A percentile compares a stretch with the other conserved stretches of the same genome.
These are phyloP conservation scores for Egretta garzetta DNA, from an alignment of 2,113 vertebrate species.

Conservation along the genomic window DNA sequence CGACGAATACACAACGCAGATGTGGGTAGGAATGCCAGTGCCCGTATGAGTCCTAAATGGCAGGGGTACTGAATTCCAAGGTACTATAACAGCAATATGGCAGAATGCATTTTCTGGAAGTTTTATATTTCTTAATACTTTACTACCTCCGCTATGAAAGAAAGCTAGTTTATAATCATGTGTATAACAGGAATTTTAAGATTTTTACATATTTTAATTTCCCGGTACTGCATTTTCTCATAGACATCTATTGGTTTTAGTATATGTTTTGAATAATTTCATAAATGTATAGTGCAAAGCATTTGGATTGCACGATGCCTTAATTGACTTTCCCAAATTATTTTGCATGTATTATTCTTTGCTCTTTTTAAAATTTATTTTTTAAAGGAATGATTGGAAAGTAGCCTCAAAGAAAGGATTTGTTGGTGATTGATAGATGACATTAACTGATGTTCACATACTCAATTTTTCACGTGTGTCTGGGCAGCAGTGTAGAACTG, in stretches of 20 bases:
- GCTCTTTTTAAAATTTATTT: neutral
- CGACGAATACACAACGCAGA: no score
- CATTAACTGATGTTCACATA: neutral
- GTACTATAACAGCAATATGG: neutral
- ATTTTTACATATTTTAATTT: neutral
- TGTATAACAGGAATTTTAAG: neutral
- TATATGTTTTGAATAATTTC: neutral
- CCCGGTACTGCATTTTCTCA: neutral
- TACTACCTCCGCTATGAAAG: neutral
- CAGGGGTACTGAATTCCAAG: neutral
- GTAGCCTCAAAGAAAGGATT: neutral
- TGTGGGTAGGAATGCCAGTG: neutral
- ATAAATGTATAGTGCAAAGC: neutral
- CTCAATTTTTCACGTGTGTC: rapidly evolving
- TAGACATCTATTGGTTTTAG: neutral
- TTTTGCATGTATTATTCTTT: neutral
- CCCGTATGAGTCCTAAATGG: neutral
- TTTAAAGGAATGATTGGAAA: neutral
- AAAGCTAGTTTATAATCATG: neutral
- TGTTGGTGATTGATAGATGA: neutral
- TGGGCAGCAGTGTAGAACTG: neutral
- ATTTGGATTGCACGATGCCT: neutral
- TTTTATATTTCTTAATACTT: neutral
- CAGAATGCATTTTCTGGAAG: neutral
- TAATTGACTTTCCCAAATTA: neutral